Conservation (phyloP, 1,140 invertebrate genomes). For the Scaptomyza hsui region DNA sequence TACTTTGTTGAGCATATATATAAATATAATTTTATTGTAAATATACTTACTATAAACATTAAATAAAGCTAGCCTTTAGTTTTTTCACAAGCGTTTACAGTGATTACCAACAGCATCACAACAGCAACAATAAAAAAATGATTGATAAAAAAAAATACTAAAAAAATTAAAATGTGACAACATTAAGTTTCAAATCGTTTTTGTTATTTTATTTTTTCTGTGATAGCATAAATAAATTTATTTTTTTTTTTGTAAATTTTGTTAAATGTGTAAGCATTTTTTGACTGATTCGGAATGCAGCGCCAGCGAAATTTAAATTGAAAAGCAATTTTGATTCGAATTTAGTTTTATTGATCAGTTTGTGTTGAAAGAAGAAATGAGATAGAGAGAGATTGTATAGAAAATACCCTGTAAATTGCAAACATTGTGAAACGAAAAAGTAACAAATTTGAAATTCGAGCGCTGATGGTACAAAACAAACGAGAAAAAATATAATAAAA, state of each 20-base stretch:
- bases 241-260: constrained; percentile 52
- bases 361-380: constrained; percentile 2
- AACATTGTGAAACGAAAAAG: constrained; percentile 44
- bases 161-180: constrained; percentile 65
- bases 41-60: constrained; percentile 44
- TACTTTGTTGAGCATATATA: constrained; percentile 64
- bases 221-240: constrained; percentile 70
- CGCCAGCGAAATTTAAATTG: constrained; percentile 21
- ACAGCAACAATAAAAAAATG: constrained; percentile 48
- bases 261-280: constrained; percentile 74
- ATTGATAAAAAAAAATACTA: constrained; percentile 32
- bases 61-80: constrained; percentile 28
- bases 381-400: constrained; percentile 7
- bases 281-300: constrained; percentile 59
- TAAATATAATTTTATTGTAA: constrained; percentile 65
- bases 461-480: constrained; percentile 82
- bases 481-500: constrained; percentile 17
- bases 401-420: constrained; percentile 61
- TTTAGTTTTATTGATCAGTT: constrained; percentile 36
- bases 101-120: constrained; percentile 67
- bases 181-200: constrained; percentile 30
- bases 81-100: constrained; percentile 42
- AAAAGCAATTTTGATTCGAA: constrained; percentile 46
- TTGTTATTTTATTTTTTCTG: constrained; percentile 65
- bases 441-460: constrained; percentile 74